Evolutionary conservation across 2,888 invertebrate species (phyloP).

Genomic region (Sylvicola fuscatus): DNA sequence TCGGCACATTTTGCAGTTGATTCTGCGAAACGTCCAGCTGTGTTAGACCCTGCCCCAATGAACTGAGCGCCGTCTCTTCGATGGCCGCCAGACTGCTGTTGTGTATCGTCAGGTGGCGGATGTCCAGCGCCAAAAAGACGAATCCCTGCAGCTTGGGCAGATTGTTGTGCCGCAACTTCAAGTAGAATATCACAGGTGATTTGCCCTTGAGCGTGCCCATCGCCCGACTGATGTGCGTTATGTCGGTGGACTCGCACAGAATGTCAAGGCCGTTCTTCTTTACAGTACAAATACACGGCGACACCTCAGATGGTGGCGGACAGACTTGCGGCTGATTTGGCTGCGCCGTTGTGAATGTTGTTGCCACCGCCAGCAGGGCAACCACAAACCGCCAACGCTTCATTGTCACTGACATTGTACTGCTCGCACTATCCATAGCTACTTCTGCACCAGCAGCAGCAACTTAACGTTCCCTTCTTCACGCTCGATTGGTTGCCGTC

Average conservation of each 20-base stretch:
- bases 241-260: constrained; percentile 70
- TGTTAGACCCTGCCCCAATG: constrained; percentile 69
- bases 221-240: constrained; percentile 54
- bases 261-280: constrained; percentile 80
- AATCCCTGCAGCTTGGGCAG: constrained; percentile 68
- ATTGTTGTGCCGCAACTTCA: constrained; percentile 71
- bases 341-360: constrained; percentile 2
- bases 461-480: no score
- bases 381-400: no score
- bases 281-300: constrained; percentile 64
- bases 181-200: constrained; percentile 64
- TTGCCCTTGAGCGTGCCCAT: constrained; percentile 67
- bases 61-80: constrained; percentile 71
- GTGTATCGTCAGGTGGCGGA: constrained; percentile 71
- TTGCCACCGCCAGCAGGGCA: no score
- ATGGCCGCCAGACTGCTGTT: constrained; percentile 74
- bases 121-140: constrained; percentile 70
- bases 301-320: constrained; percentile 49
- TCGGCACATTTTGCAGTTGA: constrained; percentile 58
- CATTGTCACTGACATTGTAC: no score
- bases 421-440: no score
- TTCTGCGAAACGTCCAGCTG: constrained; percentile 79
- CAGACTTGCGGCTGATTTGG: constrained; percentile 36
- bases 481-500: no score
- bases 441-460: no score